These are phyloP conservation scores for Scarus forsteni DNA, from an alignment of 2,797 vertebrate species.

Conservation along the genomic window DNA sequence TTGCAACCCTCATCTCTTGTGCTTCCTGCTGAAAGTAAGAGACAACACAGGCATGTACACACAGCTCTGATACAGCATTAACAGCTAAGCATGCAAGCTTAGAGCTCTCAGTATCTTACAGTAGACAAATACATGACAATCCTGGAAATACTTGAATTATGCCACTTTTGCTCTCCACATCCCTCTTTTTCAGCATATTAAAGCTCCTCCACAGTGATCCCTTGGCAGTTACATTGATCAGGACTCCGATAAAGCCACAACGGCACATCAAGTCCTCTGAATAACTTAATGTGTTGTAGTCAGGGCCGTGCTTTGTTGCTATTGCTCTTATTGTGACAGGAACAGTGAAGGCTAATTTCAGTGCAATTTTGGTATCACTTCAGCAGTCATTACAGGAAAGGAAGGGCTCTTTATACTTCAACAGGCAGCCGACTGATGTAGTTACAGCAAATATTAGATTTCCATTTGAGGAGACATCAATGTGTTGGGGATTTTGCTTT, in stretches of 20 bases:
- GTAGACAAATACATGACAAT: not conserved
- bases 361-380: slow-evolving; percentile 27
- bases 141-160: too few species aligned
- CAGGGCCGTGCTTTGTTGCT: slow-evolving; percentile 13
- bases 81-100: too few species aligned
- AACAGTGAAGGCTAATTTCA: slow-evolving; percentile 34
- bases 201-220: not conserved
- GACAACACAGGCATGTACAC: too few species aligned
- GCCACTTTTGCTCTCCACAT: not conserved
- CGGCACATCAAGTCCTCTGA: not conserved
- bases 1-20: too few species aligned
- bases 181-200: slow-evolving; percentile 7
- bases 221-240: slow-evolving; percentile 7
- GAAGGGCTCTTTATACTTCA: not conserved
- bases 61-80: too few species aligned
- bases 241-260: slow-evolving; percentile 6
- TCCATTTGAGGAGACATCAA: not conserved
- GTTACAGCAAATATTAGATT: not conserved
- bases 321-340: slow-evolving; percentile 33
- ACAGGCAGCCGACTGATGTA: not conserved
- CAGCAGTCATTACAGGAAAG: not conserved
- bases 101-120: too few species aligned
- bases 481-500: not conserved
- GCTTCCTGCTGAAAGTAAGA: too few species aligned
- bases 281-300: slow-evolving; percentile 1